Conservation (phyloP, 2,113 vertebrate species). For the Hemicordylus capensis region DNA sequence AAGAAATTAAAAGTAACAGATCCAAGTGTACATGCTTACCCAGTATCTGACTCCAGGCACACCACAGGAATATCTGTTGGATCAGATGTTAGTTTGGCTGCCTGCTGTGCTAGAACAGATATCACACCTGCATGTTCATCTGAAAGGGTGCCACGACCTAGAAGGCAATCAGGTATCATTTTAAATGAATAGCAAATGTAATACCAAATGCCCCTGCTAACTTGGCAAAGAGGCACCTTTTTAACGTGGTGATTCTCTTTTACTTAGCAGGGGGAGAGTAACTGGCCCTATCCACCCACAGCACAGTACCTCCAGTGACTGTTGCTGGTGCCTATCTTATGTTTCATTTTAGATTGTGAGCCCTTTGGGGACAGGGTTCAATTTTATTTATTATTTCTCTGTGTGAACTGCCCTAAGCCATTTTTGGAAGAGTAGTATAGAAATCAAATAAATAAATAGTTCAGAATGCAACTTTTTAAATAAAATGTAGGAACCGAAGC, state of each 20-base stretch:
- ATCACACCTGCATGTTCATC: conserved; percentile 94
- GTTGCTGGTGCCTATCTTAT: too few species aligned
- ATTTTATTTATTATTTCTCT: too few species aligned
- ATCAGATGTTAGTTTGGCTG: conserved; percentile 88
- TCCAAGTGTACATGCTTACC: conserved; percentile 75
- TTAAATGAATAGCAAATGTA: neutral
- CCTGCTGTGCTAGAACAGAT: conserved; percentile 92
- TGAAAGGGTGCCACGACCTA: conserved; percentile 92
- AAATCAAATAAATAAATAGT: neutral
- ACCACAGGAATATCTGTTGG: conserved; percentile 91
- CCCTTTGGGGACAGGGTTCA: too few species aligned
- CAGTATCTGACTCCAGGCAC: conserved; percentile 92
- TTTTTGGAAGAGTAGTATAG: neutral
- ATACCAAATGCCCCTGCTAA: too few species aligned
- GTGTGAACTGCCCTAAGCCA: too few species aligned
- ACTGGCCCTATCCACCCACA: too few species aligned
- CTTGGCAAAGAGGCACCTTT: too few species aligned
- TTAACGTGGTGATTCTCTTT: too few species aligned
- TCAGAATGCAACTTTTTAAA: neutral
- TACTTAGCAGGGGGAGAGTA: too few species aligned
- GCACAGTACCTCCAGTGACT: too few species aligned
- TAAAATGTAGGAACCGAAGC: neutral
- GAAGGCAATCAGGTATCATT: neutral
- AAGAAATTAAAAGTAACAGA: neutral
- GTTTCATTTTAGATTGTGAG: too few species aligned